These are phyloP conservation scores for Siniperca chuatsi DNA, from an alignment of 2,113 vertebrate species.

Conservation along the genomic window DNA sequence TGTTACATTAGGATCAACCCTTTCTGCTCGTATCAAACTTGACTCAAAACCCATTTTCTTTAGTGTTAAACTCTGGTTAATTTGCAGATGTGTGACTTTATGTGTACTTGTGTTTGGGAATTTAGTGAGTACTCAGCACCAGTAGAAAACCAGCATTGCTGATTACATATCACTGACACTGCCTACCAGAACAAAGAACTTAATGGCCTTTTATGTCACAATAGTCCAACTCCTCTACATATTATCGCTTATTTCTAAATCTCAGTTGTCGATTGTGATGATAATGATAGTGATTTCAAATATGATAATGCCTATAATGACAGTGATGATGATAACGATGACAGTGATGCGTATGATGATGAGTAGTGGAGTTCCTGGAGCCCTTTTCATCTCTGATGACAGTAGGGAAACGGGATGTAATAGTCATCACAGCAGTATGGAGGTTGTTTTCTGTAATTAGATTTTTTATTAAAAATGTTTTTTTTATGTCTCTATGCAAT, in stretches of 20 bases:
- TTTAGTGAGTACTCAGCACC: not conserved
- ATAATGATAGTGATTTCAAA: constrained; percentile 47
- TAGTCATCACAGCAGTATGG: constrained; percentile 21
- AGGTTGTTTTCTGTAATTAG: constrained; percentile 46
- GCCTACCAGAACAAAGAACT: constrained; percentile 21
- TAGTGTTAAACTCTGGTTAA: not conserved
- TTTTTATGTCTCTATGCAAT: constrained; percentile 26
- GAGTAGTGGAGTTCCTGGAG: constrained; percentile 11
- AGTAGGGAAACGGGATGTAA: not conserved
- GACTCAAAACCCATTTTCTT: constrained; percentile 12
- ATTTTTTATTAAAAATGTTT: constrained; percentile 21
- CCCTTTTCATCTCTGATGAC: constrained; percentile 16
- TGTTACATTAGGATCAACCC: not conserved
- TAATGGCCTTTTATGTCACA: constrained; percentile 20
- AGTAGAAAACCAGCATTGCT: not conserved
- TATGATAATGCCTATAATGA: constrained; percentile 22
- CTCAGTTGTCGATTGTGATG: constrained; percentile 23
- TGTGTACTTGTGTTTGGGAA: not conserved
- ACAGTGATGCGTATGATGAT: constrained; percentile 17
- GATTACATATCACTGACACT: constrained; percentile 3
- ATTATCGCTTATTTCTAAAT: constrained; percentile 1
- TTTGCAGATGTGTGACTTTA: not conserved
- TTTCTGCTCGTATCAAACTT: constrained; percentile 6
- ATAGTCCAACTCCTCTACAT: constrained; percentile 1
- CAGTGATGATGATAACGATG: constrained; percentile 13